A percentile compares a stretch with the other conserved stretches of the same genome.
phyloP scores from a whole-genome alignment of 2,888 invertebrate genomes.

The Eudemis profundana region DNA sequence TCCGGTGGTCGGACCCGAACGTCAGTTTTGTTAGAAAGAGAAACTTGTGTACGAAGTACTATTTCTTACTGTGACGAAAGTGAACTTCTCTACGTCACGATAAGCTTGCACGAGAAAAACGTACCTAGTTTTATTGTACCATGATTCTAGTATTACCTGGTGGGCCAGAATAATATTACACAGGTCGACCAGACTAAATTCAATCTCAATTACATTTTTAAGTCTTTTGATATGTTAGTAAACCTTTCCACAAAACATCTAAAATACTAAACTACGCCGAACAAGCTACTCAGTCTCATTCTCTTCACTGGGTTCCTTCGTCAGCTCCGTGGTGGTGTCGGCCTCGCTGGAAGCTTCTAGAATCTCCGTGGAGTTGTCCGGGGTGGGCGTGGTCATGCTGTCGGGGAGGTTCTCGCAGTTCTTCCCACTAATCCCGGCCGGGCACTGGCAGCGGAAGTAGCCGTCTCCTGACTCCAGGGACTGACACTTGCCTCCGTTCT shows the following conservation, averaged over 20 bases:
- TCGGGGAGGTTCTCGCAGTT: conserved; percentile 88
- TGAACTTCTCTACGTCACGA: no score
- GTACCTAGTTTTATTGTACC: no score
- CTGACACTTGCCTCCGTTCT: conserved; percentile 92
- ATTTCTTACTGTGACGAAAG: no score
- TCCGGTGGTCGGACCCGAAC: no score
- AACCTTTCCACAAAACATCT: background rate
- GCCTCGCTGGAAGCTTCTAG: conserved; percentile 43
- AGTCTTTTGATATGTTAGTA: no score
- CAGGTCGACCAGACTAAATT: no score
- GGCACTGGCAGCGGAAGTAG: conserved; percentile 90
- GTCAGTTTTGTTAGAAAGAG: no score
- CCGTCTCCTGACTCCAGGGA: conserved; percentile 92
- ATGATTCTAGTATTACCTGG: no score
- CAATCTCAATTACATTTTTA: no score
- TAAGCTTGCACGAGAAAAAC: no score
- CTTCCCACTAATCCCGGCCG: conserved; percentile 90
- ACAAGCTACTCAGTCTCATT: conserved; percentile 68
- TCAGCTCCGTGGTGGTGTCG: conserved; percentile 43
- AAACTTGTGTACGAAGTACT: no score
- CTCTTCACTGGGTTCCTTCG: conserved; percentile 57
- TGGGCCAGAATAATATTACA: no score
- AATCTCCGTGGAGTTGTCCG: conserved; percentile 51
- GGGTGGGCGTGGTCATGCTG: conserved; percentile 56
- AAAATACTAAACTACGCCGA: background rate